These are phyloP conservation scores for Tenebrosternarchus preto DNA, from an alignment of 2,113 vertebrate genomes.

Conservation along the genomic window DNA sequence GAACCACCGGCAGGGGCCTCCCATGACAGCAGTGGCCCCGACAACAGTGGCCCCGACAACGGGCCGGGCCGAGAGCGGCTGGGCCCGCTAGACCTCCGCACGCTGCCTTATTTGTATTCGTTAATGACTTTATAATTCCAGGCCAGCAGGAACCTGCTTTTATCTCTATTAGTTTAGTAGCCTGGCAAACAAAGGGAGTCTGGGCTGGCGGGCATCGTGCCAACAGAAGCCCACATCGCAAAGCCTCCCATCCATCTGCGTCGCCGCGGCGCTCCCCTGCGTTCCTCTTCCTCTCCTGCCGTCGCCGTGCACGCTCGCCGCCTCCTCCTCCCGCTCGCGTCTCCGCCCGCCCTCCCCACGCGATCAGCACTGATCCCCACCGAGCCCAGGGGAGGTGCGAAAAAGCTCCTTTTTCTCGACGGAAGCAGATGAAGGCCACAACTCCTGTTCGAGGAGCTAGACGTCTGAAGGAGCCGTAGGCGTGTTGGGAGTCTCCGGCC, in stretches of 20 bases:
- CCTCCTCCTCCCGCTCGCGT: conserved; percentile 11
- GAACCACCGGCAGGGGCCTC: background rate
- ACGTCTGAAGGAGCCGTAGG: background rate
- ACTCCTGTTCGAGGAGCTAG: background rate
- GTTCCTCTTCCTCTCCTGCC: background rate
- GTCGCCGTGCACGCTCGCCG: background rate
- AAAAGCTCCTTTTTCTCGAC: conserved; percentile 40
- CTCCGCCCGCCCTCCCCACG: conserved; percentile 41
- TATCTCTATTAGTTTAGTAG: conserved; percentile 82
- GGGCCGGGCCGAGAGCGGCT: background rate
- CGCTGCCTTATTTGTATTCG: conserved; percentile 77
- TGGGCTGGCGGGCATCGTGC: conserved; percentile 74
- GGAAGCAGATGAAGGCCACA: background rate
- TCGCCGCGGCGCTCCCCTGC: conserved; percentile 59
- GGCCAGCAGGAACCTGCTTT: conserved; percentile 85
- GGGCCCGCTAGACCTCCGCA: conserved; percentile 58
- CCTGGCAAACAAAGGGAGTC: conserved; percentile 80
- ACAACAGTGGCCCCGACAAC: too few species aligned
- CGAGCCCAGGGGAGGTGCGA: conserved; percentile 49
- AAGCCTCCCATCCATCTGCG: conserved; percentile 81
- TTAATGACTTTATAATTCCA: conserved; percentile 81
- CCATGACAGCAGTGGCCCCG: too few species aligned
- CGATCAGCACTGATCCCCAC: conserved; percentile 56
- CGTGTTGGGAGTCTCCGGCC: background rate
- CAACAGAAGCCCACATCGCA: conserved; percentile 77